A percentile compares a stretch with the other conserved stretches of the same genome.
Conservation (phyloP, 64 coral and sea anemone species). For the Montipora sp. region DNA sequence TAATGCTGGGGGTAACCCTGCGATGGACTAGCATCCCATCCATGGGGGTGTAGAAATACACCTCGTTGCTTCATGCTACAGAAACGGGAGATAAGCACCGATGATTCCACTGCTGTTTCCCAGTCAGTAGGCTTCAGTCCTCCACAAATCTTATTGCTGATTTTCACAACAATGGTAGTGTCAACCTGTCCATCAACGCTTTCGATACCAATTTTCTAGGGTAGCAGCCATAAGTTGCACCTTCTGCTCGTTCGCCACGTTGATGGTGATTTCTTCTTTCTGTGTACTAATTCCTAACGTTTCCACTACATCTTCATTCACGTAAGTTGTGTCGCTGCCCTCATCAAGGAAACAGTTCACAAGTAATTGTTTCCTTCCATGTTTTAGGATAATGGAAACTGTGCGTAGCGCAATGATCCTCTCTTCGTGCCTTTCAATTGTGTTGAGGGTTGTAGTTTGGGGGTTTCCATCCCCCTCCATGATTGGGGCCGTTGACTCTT, state of each 20-base stretch:
- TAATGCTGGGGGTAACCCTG: too few relatives aligned
- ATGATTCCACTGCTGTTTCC: too few relatives aligned
- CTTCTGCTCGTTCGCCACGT: constrained; percentile 63
- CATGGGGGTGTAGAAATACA: too few relatives aligned
- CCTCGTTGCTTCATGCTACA: too few relatives aligned
- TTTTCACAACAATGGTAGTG: too few relatives aligned
- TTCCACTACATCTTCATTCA: constrained; percentile 42
- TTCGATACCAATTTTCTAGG: too few relatives aligned
- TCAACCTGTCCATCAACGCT: too few relatives aligned
- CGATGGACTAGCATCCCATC: too few relatives aligned
- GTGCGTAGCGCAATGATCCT: constrained; percentile 20
- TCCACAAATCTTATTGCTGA: too few relatives aligned
- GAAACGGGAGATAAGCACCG: too few relatives aligned
- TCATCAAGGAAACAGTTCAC: constrained; percentile 46
- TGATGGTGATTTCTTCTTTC: constrained; percentile 48
- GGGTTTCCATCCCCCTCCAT: constrained; percentile 20
- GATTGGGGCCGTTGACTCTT: background rate
- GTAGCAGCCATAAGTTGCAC: background rate
- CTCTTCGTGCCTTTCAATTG: background rate
- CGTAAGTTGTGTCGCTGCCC: constrained; percentile 46
- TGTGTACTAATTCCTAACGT: constrained; percentile 20
- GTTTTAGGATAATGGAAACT: background rate
- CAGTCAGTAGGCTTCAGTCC: too few relatives aligned
- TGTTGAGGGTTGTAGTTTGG: background rate
- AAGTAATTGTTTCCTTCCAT: background rate